phyloP scores from a whole-genome alignment of 2,797 vertebrate species.

The Artibeus lituratus region DNA sequence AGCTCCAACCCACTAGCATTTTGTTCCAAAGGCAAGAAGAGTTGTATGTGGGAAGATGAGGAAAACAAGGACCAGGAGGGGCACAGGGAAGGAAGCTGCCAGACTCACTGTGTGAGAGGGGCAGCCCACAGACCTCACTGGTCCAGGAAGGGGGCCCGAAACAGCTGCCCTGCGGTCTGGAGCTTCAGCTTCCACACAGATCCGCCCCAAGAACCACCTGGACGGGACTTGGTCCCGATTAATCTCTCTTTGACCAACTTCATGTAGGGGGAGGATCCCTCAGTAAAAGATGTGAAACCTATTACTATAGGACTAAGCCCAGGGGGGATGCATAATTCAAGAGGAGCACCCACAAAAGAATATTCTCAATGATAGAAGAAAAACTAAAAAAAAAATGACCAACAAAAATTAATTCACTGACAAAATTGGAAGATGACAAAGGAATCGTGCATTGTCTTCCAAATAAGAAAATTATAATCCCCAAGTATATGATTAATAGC shows the following conservation, averaged over 20 bases:
- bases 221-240: background rate
- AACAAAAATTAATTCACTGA: background rate
- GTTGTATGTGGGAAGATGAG: background rate
- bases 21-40: background rate
- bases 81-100: background rate
- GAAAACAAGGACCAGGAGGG: background rate
- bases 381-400: background rate
- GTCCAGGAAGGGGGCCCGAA: background rate
- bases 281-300: background rate
- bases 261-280: background rate
- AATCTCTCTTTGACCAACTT: background rate
- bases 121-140: background rate
- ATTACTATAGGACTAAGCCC: background rate
- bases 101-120: background rate
- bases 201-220: background rate
- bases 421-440: background rate
- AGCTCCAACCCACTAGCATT: background rate
- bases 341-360: background rate
- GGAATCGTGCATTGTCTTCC: background rate
- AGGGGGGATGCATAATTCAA: background rate
- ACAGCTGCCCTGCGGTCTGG: accelerated
- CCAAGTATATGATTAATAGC: background rate
- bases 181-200: background rate
- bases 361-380: background rate
- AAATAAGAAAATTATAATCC: background rate